phyloP scores from a whole-genome alignment of 1,140 invertebrate genomes.

The Drosophila nikananu region DNA sequence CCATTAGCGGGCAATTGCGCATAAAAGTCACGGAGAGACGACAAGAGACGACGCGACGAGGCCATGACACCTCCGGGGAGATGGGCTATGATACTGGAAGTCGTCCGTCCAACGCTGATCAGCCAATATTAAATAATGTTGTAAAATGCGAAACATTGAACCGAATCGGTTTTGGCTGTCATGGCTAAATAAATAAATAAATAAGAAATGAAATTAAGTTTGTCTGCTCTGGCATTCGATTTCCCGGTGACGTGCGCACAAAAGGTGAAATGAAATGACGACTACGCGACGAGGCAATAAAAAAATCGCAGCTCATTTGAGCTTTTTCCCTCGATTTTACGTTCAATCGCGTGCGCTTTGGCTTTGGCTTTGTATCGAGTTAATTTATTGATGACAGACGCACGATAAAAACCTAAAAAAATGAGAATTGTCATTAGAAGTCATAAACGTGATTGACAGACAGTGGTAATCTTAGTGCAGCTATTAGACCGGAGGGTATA shows the following conservation, averaged over 20 bases:
- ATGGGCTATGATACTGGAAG: constrained; percentile 1
- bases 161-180: constrained; percentile 60
- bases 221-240: constrained; percentile 61
- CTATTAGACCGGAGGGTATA: constrained; percentile 60
- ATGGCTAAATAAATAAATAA: constrained; percentile 78
- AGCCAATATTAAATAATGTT: constrained; percentile 83
- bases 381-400: constrained; percentile 84
- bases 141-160: constrained; percentile 77
- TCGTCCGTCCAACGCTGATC: constrained; percentile 32
- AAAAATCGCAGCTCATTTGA: constrained; percentile 81
- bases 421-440: constrained; percentile 81
- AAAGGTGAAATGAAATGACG: constrained; percentile 80
- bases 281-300: constrained; percentile 54
- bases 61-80: constrained; percentile 23
- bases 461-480: constrained; percentile 33
- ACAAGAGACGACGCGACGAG: constrained; percentile 5
- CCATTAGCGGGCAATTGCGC: constrained; percentile 80
- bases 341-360: constrained; percentile 71
- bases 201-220: constrained; percentile 78
- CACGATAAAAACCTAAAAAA: constrained; percentile 76
- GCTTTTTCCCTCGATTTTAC: constrained; percentile 66
- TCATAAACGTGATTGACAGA: constrained; percentile 80
- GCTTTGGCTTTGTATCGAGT: constrained; percentile 76
- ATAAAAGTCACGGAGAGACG: constrained; percentile 72
- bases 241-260: constrained; percentile 64